phyloP scores from a whole-genome alignment of 2,888 invertebrate species.

The Athetis lepigone region DNA sequence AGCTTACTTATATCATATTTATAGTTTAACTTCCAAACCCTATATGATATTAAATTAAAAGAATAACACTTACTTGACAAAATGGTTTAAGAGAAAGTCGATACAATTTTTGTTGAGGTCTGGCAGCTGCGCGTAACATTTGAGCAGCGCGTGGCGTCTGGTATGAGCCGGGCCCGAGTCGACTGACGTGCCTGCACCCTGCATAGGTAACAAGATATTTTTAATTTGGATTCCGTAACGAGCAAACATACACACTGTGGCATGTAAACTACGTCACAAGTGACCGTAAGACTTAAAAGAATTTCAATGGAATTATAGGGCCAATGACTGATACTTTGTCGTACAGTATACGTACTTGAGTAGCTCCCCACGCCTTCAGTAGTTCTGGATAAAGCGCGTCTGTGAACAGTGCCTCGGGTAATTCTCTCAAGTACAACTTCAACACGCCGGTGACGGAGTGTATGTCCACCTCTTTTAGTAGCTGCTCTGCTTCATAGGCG shows the following conservation, averaged over 20 bases:
- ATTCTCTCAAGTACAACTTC: slow-evolving; percentile 97
- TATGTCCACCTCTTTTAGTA: slow-evolving; percentile 97
- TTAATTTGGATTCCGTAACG: not conserved
- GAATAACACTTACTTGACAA: slow-evolving; percentile 94
- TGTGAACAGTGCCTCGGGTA: slow-evolving; percentile 98
- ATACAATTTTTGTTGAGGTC: slow-evolving; percentile 97
- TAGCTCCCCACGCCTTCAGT: slow-evolving; percentile 93
- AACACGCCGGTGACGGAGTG: slow-evolving; percentile 98
- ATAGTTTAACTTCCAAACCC: too few species aligned
- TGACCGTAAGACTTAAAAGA: not conserved
- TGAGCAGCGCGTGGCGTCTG: slow-evolving; percentile 92
- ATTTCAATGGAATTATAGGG: not conserved
- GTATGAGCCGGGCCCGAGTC: slow-evolving; percentile 87
- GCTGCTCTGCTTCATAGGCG: slow-evolving; percentile 97
- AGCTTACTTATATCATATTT: too few species aligned
- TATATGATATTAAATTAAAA: not conserved
- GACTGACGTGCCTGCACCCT: slow-evolving; percentile 85
- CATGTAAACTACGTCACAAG: not conserved
- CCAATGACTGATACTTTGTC: too few species aligned
- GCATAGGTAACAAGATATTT: slow-evolving; percentile 17
- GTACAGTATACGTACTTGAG: slow-evolving; percentile 76
- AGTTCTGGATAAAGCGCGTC: slow-evolving; percentile 96
- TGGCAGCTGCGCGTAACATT: slow-evolving; percentile 95
- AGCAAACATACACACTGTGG: not conserved
- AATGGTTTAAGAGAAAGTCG: slow-evolving; percentile 96